Evolutionary conservation across 2,888 invertebrate species (phyloP).

Genomic region (Tetheella fluctuosa): DNA sequence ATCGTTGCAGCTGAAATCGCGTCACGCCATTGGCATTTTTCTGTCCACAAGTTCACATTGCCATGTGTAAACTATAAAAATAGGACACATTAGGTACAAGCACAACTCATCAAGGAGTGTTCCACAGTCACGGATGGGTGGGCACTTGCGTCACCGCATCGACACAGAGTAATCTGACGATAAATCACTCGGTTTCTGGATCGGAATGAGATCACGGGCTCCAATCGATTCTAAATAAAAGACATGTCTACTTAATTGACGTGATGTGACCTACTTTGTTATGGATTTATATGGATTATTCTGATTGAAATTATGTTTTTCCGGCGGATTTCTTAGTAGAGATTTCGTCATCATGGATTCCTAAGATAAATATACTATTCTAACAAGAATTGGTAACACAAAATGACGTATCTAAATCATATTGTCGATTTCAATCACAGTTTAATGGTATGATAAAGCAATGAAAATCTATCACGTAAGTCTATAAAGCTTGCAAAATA

Average conservation of each 20-base stretch:
- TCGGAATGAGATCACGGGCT: conserved; percentile 79
- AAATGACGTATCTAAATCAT: neutral
- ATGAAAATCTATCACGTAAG: neutral
- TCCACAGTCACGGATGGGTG: conserved; percentile 73
- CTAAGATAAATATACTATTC: neutral
- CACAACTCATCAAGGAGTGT: conserved; percentile 72
- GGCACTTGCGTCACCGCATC: conserved; percentile 76
- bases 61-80: conserved; percentile 59
- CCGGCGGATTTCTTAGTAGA: conserved; percentile 30
- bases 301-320: conserved; percentile 36
- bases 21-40: conserved; percentile 47
- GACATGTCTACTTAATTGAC: conserved; percentile 58
- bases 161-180: conserved; percentile 67
- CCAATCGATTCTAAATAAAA: conserved; percentile 63
- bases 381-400: neutral
- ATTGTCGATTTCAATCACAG: neutral
- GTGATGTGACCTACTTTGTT: conserved; percentile 37
- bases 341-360: conserved; percentile 24
- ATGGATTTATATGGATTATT: conserved; percentile 38
- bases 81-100: conserved; percentile 65
- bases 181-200: conserved; percentile 72
- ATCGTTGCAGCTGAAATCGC: neutral
- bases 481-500: neutral
- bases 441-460: neutral
- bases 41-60: conserved; percentile 49